Percentiles rank a stretch among this genome's conserved stretches.
Evolutionary conservation across 92 coral and sea anemone species (phyloP).

Genomic region (Palythoa grandis): DNA sequence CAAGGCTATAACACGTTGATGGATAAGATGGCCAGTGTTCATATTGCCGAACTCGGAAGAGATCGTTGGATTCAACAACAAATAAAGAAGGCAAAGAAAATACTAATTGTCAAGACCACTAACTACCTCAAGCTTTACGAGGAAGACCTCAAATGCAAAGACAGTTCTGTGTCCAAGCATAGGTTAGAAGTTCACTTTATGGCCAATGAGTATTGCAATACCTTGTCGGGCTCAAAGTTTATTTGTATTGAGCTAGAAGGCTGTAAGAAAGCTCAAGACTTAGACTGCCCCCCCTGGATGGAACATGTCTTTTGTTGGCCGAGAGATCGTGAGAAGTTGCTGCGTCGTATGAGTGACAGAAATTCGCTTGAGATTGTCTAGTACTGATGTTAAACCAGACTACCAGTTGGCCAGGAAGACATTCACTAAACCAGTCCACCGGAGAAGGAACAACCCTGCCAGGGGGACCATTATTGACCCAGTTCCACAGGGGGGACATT

Average conservation of each 20-base stretch:
- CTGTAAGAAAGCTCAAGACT: background rate
- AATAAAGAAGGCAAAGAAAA: slow-evolving; percentile 30
- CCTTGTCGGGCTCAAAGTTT: slow-evolving; percentile 17
- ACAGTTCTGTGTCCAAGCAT: slow-evolving; percentile 10
- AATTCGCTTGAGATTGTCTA: slow-evolving; percentile 14
- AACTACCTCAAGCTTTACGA: slow-evolving; percentile 7
- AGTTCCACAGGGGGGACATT: no score
- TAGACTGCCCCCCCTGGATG: slow-evolving; percentile 36
- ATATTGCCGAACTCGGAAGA: slow-evolving; percentile 17
- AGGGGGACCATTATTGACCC: no score
- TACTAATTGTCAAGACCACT: slow-evolving; percentile 3
- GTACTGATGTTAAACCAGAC: background rate
- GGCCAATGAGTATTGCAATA: slow-evolving; percentile 19
- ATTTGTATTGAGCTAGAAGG: slow-evolving; percentile 23
- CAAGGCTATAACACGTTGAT: slow-evolving; percentile 9
- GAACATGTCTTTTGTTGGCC: slow-evolving; percentile 17
- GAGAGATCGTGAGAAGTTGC: slow-evolving; percentile 14
- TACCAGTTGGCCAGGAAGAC: no score
- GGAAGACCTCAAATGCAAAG: background rate
- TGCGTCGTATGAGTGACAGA: slow-evolving; percentile 20
- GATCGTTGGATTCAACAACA: slow-evolving; percentile 34
- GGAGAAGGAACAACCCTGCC: no score
- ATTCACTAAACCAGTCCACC: no score
- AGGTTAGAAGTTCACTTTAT: slow-evolving; percentile 14
- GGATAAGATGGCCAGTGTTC: slow-evolving; percentile 30